These are phyloP conservation scores for Drosophila meridionalis DNA, from an alignment of 2,888 invertebrate species.

Conservation along the genomic window DNA sequence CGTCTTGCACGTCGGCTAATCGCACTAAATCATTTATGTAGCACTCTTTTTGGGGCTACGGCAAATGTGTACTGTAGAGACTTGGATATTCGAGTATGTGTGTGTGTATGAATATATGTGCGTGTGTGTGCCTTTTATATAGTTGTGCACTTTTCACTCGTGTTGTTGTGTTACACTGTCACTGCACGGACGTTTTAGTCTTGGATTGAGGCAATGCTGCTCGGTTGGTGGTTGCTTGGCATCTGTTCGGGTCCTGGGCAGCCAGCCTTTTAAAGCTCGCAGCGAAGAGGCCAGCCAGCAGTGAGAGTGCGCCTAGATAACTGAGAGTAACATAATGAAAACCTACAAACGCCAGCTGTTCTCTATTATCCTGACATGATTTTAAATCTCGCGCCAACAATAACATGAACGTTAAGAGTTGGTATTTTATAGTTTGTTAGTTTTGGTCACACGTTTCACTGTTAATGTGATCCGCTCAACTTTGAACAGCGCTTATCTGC, in stretches of 20 bases:
- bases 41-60: conserved; percentile 54
- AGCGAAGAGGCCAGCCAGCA: conserved; percentile 12
- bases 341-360: conserved; percentile 12
- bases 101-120: conserved; percentile 7
- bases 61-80: conserved; percentile 16
- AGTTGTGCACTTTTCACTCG: conserved; percentile 56
- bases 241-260: conserved; percentile 59
- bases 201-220: conserved; percentile 45
- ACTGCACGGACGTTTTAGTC: conserved; percentile 41
- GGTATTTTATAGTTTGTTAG: neutral
- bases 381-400: conserved; percentile 1
- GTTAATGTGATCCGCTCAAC: conserved; percentile 34
- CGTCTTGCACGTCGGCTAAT: conserved; percentile 50
- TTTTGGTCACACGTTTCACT: conserved; percentile 45
- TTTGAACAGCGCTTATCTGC: conserved; percentile 15
- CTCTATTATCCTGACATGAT: conserved; percentile 1
- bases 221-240: conserved; percentile 67
- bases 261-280: conserved; percentile 27
- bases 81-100: conserved; percentile 12
- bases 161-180: conserved; percentile 44
- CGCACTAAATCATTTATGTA: conserved; percentile 66
- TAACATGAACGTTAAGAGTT: neutral
- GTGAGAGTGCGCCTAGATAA: conserved; percentile 39
- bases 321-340: conserved; percentile 35
- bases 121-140: conserved; percentile 24